Evolutionary conservation across 2,113 vertebrate genomes (phyloP), one percentile per base, ranked within the genome.

Genomic region (Prunella fulvescens): DNA sequence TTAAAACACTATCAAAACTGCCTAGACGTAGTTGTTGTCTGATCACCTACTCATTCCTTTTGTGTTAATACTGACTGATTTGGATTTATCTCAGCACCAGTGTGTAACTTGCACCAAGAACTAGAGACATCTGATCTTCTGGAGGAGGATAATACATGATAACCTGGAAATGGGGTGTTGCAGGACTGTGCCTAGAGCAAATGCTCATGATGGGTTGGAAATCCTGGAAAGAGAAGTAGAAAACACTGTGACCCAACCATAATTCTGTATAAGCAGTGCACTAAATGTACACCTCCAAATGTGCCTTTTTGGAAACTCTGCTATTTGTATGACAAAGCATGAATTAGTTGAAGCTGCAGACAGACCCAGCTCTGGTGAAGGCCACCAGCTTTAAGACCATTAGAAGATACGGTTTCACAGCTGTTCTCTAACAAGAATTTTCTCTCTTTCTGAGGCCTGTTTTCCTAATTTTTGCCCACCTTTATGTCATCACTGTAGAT

Each of bases 401-500:
- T 48, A 61, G 81, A 45, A 66, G 71, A 91, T 31, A 10, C 10
- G 2, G 11, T 91, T 96, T 96, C 8, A 2, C 79, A 71, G 88
- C 57, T 85, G 37, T 62, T 93, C 72, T 92, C 81, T 95, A 93
- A 93, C 84, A 86, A 79, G 54, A 90, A 73, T 95, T 95, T 86
- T 95, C 74, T 94, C 90, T 94, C 58, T 70, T 79, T 88, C 14
- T 76, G 95, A 93, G 81, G 19, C 80, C 66, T 85, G 92, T 5
- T 72, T 90, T 95, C 93, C 87, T 96, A 94, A 93, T 90, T 85
- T 93, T 73, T 92, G 69, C 93, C 77, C 80, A 90, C 61, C 95
- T 96, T 94, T 94, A 90, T 96, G 93, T 97, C 90, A 98, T 91
- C 95, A 95, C 90, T 97, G 67, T 96, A 99, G 99, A 99, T 89